Evolutionary conservation across 2,797 vertebrate genomes (phyloP).

Genomic region (Picus viridis): DNA sequence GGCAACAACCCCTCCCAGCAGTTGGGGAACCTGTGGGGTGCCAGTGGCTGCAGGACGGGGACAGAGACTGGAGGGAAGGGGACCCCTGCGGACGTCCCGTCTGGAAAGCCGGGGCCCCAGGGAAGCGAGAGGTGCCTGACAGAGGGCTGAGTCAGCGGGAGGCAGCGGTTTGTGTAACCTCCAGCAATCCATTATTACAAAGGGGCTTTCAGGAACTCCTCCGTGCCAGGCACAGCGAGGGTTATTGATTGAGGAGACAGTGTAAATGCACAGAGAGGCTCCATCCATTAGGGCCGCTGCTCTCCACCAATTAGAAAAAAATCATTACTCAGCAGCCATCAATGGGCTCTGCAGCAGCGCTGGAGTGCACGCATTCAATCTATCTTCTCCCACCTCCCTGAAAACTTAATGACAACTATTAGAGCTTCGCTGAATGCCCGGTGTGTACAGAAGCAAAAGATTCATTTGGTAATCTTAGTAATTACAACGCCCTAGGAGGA

Average conservation of each 20-base stretch:
- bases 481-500: constrained; percentile 72
- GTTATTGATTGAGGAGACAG: constrained; percentile 85
- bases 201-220: constrained; percentile 82
- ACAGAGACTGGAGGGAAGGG: not conserved
- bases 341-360: constrained; percentile 76
- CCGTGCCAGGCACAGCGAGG: constrained; percentile 76
- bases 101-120: constrained; percentile 55
- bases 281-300: constrained; percentile 84
- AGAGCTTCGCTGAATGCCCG: constrained; percentile 81
- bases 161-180: constrained; percentile 73
- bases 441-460: constrained; percentile 82
- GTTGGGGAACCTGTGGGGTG: not conserved
- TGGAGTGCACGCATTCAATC: constrained; percentile 78
- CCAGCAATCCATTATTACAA: constrained; percentile 81
- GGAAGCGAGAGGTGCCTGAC: constrained; percentile 41
- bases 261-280: constrained; percentile 79
- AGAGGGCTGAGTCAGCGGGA: constrained; percentile 73
- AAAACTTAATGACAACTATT: constrained; percentile 87
- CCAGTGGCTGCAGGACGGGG: not conserved
- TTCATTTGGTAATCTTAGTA: constrained; percentile 82
- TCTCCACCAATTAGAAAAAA: constrained; percentile 86
- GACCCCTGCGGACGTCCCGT: constrained; percentile 22
- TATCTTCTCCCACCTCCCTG: constrained; percentile 79
- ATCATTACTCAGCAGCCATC: constrained; percentile 85
- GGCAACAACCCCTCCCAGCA: not conserved